Percentiles rank a stretch among this genome's conserved stretches.
Conservation (phyloP, 2,888 invertebrate genomes). For the Chaitophorus viminalis region DNA sequence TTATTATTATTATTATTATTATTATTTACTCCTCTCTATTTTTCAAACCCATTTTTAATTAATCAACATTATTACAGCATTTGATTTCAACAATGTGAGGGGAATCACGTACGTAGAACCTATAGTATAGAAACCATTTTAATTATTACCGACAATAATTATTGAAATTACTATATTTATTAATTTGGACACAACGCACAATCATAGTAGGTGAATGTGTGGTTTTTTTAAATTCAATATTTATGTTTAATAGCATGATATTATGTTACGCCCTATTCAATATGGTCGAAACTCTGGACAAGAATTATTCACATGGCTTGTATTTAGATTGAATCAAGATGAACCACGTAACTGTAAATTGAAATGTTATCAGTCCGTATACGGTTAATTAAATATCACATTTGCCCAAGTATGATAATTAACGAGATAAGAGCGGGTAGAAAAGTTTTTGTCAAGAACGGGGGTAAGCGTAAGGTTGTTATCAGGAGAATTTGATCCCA, state of each 20-base stretch:
- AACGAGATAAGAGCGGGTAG: not conserved
- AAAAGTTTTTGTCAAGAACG: not conserved
- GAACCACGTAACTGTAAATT: not conserved
- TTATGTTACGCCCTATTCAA: slow-evolving; percentile 14
- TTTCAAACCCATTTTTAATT: slow-evolving; percentile 21
- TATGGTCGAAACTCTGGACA: not conserved
- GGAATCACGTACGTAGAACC: slow-evolving; percentile 15
- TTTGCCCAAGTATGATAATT: not conserved
- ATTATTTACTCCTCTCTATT: slow-evolving; percentile 2
- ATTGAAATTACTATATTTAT: not conserved
- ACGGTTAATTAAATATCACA: slow-evolving; percentile 6
- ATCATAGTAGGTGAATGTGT: not conserved
- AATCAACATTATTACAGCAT: slow-evolving; percentile 8
- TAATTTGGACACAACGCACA: not conserved
- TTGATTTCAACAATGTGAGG: slow-evolving; percentile 1
- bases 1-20: slow-evolving; percentile 15
- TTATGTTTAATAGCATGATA: not conserved
- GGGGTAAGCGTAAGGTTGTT: not conserved
- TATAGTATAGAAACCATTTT: not conserved
- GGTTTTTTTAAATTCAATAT: slow-evolving; percentile 28
- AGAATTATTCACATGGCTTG: not conserved
- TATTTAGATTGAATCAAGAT: not conserved
- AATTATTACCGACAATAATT: slow-evolving; percentile 33
- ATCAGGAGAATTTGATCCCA: not conserved
- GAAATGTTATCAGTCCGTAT: slow-evolving; percentile 5